Evolutionary conservation across 1,140 invertebrate species (phyloP), one percentile per base, ranked within the genome.

Genomic region (Aphelenchoides avenae): DNA sequence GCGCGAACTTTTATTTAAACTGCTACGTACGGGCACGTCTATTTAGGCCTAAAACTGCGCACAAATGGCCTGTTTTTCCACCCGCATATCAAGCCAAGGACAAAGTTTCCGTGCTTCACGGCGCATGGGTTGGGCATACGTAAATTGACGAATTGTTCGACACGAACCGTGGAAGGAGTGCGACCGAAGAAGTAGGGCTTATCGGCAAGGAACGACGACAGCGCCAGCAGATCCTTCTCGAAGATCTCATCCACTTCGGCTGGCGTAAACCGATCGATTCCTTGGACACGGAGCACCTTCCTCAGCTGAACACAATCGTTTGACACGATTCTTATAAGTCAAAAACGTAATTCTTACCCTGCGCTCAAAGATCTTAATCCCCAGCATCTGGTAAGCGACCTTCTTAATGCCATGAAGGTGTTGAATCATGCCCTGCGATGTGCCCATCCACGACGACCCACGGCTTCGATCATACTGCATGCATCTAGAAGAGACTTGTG

Each of bases 151-250:
- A n/a, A n/a, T n/a, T n/a, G n/a, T n/a, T n/a, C n/a, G n/a, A n/a
- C n/a, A 30, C 13, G 1, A 50, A 88, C 86, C 69, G 82, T 85
- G 59, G 86, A 87, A 11, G 89, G 88, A 71, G 89, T 87, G 71
- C 91, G 87, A 20, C 90, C 89, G 74, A 92, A 92, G 84, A 92
- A 92, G 84, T 89, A 93, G 6, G 85, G 85, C 78, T 90, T 91
- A 81, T 55, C 34, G 2, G 43, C 52, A 26, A 55, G 29, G 6
- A 55, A 15, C 7, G 78, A 88, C 84, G 68, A 90, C 87, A 43
- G 87, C 88, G 26, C 92, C 83, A n/a, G 88, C 88, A 92, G 81
- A 81, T 92, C 90, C 59, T 86, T 85, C 78, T 89, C 87, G 50
- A 88, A 89, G 66, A 91, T 89, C 74, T 90, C 87, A 64, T 86